A percentile compares a stretch with the other conserved stretches of the same genome.
These are phyloP conservation scores for Nymphalis urticae DNA, from an alignment of 2,888 invertebrate genomes.

Conservation along the genomic window DNA sequence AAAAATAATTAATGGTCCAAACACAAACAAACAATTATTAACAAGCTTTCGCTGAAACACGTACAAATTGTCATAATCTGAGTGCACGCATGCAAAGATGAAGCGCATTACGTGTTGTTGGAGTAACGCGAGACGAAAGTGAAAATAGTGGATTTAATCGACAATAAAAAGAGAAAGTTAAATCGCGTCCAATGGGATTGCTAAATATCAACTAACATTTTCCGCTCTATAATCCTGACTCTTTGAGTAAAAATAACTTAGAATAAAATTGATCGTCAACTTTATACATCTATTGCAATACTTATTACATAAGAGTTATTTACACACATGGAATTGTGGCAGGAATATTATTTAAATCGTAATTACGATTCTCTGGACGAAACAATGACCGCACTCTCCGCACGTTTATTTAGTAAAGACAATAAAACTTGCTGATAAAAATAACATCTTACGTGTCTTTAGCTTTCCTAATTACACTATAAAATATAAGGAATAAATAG, in stretches of 20 bases:
- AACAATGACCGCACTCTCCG: too few relatives aligned
- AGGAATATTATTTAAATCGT: too few relatives aligned
- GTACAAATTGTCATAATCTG: constrained; percentile 32
- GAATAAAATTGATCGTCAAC: neutral
- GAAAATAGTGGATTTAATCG: constrained; percentile 44
- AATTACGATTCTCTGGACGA: too few relatives aligned
- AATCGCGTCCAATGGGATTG: constrained; percentile 41
- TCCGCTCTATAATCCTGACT: constrained; percentile 34
- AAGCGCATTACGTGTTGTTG: constrained; percentile 43
- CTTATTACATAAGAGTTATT: neutral
- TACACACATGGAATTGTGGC: too few relatives aligned
- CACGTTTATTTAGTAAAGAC: too few relatives aligned
- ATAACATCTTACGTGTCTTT: too few relatives aligned
- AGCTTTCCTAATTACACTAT: too few relatives aligned
- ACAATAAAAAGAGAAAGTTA: constrained; percentile 46
- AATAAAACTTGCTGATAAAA: too few relatives aligned
- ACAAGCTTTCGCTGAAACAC: constrained; percentile 33
- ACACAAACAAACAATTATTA: constrained; percentile 17
- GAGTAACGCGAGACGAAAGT: constrained; percentile 48
- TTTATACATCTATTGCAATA: neutral
- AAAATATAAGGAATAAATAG: too few relatives aligned
- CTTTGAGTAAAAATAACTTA: neutral
- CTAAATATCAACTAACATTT: constrained; percentile 38
- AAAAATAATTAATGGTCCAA: constrained; percentile 11
- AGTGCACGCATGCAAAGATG: constrained; percentile 42